Conservation (phyloP, 1,140 invertebrate genomes). For the Rhopalosiphum maidis region DNA sequence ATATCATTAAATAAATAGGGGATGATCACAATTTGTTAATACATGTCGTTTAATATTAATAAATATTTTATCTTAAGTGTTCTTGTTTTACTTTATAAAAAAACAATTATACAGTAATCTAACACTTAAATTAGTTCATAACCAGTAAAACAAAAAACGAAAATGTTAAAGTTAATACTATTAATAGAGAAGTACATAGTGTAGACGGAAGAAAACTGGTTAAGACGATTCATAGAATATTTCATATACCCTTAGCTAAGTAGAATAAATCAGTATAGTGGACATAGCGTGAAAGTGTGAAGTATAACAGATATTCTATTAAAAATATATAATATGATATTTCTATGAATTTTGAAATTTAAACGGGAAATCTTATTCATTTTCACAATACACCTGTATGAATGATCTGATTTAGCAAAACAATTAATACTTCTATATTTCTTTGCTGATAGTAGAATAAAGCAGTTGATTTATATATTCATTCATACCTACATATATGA, state of each 20-base stretch:
- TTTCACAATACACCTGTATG: too few relatives aligned
- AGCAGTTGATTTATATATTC: background rate
- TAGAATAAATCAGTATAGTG: background rate
- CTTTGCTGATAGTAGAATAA: too few relatives aligned
- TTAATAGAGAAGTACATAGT: background rate
- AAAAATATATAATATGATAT: too few relatives aligned
- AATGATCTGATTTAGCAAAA: too few relatives aligned
- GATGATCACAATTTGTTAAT: too few relatives aligned
- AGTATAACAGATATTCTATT: background rate
- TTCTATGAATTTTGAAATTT: too few relatives aligned
- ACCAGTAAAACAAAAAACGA: background rate
- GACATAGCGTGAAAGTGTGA: background rate
- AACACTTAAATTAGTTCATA: background rate
- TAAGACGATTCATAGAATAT: background rate
- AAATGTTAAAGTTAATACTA: background rate
- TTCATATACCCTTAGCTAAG: background rate
- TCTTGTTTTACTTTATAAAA: background rate
- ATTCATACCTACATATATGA: too few relatives aligned
- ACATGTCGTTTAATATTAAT: too few relatives aligned
- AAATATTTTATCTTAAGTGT: background rate
- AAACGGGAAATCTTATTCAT: too few relatives aligned
- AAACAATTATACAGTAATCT: background rate
- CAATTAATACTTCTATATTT: too few relatives aligned
- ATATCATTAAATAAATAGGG: background rate
- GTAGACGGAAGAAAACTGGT: background rate